phyloP scores from a whole-genome alignment of 2,888 invertebrate species.

The Stenurella melanura region DNA sequence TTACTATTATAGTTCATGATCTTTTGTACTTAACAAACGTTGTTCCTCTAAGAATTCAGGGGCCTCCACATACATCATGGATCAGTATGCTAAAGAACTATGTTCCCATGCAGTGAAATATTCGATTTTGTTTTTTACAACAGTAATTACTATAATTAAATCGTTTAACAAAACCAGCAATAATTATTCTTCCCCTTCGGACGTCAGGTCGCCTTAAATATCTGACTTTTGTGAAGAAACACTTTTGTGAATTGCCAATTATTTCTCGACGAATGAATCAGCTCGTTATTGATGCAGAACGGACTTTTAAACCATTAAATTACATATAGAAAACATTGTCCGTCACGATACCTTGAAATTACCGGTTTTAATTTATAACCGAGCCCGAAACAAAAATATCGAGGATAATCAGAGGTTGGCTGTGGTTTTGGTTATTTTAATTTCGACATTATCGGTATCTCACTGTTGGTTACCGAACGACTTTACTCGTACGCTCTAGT shows the following conservation, averaged over 20 bases:
- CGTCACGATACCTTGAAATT: conserved; percentile 44
- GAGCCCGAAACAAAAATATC: conserved; percentile 22
- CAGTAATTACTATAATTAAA: neutral
- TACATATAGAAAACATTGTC: conserved; percentile 45
- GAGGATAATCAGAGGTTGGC: conserved; percentile 30
- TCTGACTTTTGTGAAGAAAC: conserved; percentile 3
- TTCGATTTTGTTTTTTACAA: neutral
- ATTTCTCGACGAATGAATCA: conserved; percentile 48
- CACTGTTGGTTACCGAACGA: neutral
- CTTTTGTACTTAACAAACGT: too few species aligned
- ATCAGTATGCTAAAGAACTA: neutral
- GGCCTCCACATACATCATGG: too few species aligned
- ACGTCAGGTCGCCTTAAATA: neutral
- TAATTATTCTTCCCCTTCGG: neutral
- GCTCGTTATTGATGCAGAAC: conserved; percentile 52
- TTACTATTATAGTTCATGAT: too few species aligned
- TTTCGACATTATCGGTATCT: neutral
- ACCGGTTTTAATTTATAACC: conserved; percentile 36
- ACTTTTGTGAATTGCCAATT: conserved; percentile 47
- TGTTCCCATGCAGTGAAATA: neutral
- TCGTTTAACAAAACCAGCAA: neutral
- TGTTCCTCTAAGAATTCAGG: too few species aligned
- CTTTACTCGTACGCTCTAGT: neutral
- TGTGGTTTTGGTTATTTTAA: conserved; percentile 7
- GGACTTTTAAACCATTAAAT: conserved; percentile 50